These are phyloP conservation scores for Papilio helenus DNA, from an alignment of 1,140 invertebrate genomes.

Conservation along the genomic window DNA sequence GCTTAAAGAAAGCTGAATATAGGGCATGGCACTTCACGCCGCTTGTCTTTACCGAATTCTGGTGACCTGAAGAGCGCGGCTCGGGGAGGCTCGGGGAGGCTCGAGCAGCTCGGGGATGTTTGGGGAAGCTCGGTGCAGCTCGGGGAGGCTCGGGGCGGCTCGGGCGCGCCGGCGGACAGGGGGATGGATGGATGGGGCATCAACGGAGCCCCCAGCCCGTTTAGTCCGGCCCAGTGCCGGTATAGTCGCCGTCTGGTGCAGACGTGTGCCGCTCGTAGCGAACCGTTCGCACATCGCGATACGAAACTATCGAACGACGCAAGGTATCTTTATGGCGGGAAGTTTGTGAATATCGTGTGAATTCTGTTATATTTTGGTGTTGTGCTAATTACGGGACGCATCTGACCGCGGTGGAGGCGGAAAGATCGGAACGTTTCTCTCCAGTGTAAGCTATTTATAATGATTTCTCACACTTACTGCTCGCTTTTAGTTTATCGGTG, in stretches of 20 bases:
- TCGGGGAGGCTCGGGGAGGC: slow-evolving; percentile 46
- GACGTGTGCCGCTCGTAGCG: slow-evolving; percentile 25
- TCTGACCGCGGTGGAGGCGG: neutral
- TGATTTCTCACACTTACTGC: slow-evolving; percentile 10
- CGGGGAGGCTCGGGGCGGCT: slow-evolving; percentile 42
- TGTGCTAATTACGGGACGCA: slow-evolving; percentile 16
- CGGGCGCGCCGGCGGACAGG: slow-evolving; percentile 35
- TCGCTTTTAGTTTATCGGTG: slow-evolving; percentile 12
- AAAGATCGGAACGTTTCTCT: slow-evolving; percentile 14
- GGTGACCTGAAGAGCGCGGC: slow-evolving; percentile 61
- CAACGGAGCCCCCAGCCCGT: too few species aligned
- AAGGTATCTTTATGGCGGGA: slow-evolving; percentile 14
- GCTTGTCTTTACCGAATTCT: slow-evolving; percentile 64
- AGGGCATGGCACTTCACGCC: slow-evolving; percentile 56
- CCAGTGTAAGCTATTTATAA: slow-evolving; percentile 31
- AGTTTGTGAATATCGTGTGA: slow-evolving; percentile 26
- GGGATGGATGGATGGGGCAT: too few species aligned
- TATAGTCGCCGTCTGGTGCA: slow-evolving; percentile 38
- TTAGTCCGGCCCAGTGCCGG: slow-evolving; percentile 42
- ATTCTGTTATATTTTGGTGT: slow-evolving; percentile 2
- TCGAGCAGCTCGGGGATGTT: slow-evolving; percentile 38
- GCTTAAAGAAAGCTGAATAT: slow-evolving; percentile 51
- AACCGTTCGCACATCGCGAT: slow-evolving; percentile 6
- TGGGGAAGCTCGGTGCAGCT: slow-evolving; percentile 44
- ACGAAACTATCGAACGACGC: slow-evolving; percentile 43